phyloP scores from a whole-genome alignment of 2,888 invertebrate genomes.

The Pammene fasciana region DNA sequence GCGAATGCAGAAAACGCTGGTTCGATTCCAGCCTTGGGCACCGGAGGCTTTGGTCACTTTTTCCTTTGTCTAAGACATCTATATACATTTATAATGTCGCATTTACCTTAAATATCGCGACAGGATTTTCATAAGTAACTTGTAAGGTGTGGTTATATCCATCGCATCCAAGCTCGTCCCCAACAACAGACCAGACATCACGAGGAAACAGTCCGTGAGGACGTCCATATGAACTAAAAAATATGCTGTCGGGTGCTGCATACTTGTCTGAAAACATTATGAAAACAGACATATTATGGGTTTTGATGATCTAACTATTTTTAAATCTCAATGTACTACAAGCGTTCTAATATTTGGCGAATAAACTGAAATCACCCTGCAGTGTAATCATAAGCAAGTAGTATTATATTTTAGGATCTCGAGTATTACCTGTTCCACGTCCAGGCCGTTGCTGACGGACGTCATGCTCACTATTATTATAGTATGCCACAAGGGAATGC shows the following conservation, averaged over 20 bases:
- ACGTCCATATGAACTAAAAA: not conserved
- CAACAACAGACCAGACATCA: constrained; percentile 8
- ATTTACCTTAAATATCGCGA: constrained; percentile 31
- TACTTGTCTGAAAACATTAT: not conserved
- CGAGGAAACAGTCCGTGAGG: constrained; percentile 14
- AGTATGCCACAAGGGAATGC: not conserved
- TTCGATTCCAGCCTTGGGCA: no score
- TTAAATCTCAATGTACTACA: no score
- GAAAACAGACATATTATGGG: no score
- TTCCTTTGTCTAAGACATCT: no score
- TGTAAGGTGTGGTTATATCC: constrained; percentile 9
- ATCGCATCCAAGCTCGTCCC: constrained; percentile 5
- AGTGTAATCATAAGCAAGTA: no score
- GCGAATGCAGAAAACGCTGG: no score
- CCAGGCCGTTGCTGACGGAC: constrained; percentile 9
- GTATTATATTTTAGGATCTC: no score
- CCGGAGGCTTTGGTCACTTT: no score
- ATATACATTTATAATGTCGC: no score
- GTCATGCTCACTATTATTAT: not conserved
- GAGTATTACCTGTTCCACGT: constrained; percentile 13
- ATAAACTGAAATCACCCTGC: no score
- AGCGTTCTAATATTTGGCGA: no score
- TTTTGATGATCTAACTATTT: no score
- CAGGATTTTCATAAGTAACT: constrained; percentile 10
- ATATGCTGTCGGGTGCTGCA: not conserved